These are phyloP conservation scores for Anoplolepis gracilipes DNA, from an alignment of 1,140 invertebrate genomes.

Conservation along the genomic window DNA sequence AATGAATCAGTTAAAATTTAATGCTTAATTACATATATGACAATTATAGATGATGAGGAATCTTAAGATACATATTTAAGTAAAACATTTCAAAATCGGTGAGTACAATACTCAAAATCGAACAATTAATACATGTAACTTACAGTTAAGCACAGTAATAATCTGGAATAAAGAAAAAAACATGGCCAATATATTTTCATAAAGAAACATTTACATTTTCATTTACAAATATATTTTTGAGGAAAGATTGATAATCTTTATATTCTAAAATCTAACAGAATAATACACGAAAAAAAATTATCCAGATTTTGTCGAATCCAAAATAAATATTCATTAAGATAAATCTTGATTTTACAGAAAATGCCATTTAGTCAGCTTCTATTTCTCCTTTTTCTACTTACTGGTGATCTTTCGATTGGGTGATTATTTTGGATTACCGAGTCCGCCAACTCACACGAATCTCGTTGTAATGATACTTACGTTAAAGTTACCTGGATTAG, in stretches of 20 bases:
- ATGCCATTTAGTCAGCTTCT: conserved; percentile 92
- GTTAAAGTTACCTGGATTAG: conserved; percentile 93
- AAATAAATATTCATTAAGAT: background rate
- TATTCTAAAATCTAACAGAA: background rate
- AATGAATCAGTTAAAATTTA: background rate
- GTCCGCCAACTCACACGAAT: conserved; percentile 93
- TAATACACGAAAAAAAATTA: background rate
- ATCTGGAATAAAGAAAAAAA: background rate
- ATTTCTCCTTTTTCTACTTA: conserved; percentile 94
- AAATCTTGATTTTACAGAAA: conserved; percentile 87
- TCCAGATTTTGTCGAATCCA: background rate
- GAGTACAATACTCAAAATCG: background rate
- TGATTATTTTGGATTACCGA: conserved; percentile 91
- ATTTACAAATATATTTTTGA: background rate
- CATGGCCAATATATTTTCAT: background rate
- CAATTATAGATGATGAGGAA: background rate
- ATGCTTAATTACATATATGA: background rate
- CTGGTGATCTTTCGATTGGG: conserved; percentile 92
- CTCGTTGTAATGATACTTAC: conserved; percentile 97
- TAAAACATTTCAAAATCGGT: background rate
- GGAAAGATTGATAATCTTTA: background rate
- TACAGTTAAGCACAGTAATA: background rate
- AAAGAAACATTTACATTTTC: background rate
- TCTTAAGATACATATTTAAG: conserved; percentile 14
- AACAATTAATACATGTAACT: background rate